phyloP scores from a whole-genome alignment of 2,797 vertebrate species.

The Semaprochilodus insignis region DNA sequence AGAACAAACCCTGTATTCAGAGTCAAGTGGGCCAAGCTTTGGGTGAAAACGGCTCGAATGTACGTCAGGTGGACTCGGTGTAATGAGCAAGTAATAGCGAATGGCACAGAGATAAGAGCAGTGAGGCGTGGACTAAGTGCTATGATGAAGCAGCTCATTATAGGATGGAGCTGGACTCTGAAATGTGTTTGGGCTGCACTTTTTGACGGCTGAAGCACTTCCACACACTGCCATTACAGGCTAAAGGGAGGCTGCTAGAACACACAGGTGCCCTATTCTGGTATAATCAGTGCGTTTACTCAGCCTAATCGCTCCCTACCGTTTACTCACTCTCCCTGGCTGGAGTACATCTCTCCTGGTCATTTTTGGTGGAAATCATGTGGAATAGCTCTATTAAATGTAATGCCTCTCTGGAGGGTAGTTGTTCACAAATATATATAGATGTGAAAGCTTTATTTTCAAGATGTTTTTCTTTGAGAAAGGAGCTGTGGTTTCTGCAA shows the following conservation, averaged over 20 bases:
- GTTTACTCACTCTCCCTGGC: slow-evolving; percentile 26
- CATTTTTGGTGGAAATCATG: slow-evolving; percentile 10
- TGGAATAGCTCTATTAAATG: slow-evolving; percentile 29
- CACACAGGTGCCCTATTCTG: slow-evolving; percentile 34
- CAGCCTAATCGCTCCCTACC: slow-evolving; percentile 20
- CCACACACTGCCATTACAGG: slow-evolving; percentile 28
- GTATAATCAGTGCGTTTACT: not conserved
- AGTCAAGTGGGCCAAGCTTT: not conserved
- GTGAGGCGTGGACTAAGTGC: slow-evolving; percentile 32
- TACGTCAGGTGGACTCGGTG: slow-evolving; percentile 50
- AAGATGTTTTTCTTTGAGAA: not conserved
- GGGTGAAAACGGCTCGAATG: slow-evolving; percentile 62
- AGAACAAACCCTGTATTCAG: slow-evolving; percentile 58
- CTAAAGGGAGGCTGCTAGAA: slow-evolving; percentile 26
- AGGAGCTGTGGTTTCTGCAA: not conserved
- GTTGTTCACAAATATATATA: slow-evolving; percentile 26
- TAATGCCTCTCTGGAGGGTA: slow-evolving; percentile 21
- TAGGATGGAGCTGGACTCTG: slow-evolving; percentile 62
- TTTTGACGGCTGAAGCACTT: not conserved
- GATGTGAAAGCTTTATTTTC: slow-evolving; percentile 1
- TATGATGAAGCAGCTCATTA: slow-evolving; percentile 70
- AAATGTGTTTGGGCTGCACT: slow-evolving; percentile 42
- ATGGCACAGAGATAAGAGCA: slow-evolving; percentile 64
- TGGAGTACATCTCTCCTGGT: not conserved
- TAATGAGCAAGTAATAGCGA: slow-evolving; percentile 72